phyloP scores from a whole-genome alignment of 2,797 vertebrate genomes.

The Urosaurus nigricauda region DNA sequence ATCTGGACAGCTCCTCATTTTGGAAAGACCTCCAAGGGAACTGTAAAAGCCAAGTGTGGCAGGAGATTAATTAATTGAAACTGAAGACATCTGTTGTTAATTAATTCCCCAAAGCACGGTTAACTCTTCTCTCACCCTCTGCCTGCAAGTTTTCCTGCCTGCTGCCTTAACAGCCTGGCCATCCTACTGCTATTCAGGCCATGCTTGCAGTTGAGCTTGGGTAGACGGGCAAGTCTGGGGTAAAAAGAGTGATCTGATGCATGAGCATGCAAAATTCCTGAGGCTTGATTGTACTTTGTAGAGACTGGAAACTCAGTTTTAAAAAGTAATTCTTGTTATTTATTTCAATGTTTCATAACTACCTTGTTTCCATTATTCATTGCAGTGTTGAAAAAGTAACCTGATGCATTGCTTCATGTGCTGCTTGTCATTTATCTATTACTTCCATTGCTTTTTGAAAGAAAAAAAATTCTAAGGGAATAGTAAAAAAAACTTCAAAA shows the following conservation, averaged over 20 bases:
- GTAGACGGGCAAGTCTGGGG: neutral
- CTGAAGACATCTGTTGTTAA: slow-evolving; percentile 75
- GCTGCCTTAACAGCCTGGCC: neutral
- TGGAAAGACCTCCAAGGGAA: slow-evolving; percentile 37
- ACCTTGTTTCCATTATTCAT: no score
- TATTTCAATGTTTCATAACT: no score
- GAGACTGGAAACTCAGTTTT: no score
- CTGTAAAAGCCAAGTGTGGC: slow-evolving; percentile 58
- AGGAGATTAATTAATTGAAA: slow-evolving; percentile 78
- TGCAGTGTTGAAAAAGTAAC: no score
- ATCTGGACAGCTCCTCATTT: neutral
- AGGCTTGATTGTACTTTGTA: neutral
- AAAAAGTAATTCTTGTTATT: no score
- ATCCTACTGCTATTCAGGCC: neutral
- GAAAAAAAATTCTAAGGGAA: no score
- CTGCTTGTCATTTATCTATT: no score
- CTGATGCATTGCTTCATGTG: no score
- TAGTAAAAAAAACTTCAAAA: no score
- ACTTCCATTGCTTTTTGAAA: no score
- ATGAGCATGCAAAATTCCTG: neutral
- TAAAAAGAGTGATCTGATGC: neutral
- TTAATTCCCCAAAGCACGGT: slow-evolving; percentile 68
- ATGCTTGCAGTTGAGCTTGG: neutral
- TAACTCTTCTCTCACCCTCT: slow-evolving; percentile 66
- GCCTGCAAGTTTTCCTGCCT: slow-evolving; percentile 14